phyloP scores from a whole-genome alignment of 2,797 vertebrate species.

The Synaphobranchus kaupii region DNA sequence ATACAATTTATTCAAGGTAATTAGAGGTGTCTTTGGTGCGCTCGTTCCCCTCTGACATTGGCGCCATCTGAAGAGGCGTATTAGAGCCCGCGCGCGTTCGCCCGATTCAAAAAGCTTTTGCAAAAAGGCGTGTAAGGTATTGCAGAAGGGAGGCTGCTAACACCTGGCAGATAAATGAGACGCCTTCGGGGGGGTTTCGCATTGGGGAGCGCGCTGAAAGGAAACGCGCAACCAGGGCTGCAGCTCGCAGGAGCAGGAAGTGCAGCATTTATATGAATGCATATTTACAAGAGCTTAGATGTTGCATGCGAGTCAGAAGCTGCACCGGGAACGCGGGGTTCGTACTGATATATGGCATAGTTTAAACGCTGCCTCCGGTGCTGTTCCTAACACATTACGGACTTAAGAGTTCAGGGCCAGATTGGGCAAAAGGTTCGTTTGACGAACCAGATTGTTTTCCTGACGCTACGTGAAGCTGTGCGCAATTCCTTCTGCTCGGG shows the following conservation, averaged over 20 bases:
- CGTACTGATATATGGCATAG: neutral
- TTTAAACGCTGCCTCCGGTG: neutral
- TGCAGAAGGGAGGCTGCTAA: constrained; percentile 28
- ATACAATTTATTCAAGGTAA: constrained; percentile 44
- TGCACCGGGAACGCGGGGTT: neutral
- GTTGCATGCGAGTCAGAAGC: neutral
- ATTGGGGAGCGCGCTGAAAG: neutral
- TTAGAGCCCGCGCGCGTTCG: constrained; percentile 6
- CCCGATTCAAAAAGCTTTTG: constrained; percentile 13
- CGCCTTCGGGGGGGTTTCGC: neutral
- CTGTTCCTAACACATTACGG: neutral
- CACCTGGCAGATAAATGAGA: constrained; percentile 41
- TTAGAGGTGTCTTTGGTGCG: constrained; percentile 41
- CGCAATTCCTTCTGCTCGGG: neutral
- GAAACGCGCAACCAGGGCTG: neutral
- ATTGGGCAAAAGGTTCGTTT: neutral
- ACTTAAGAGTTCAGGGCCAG: neutral
- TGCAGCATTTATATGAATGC: neutral
- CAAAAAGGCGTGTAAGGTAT: neutral
- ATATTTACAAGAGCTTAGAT: neutral
- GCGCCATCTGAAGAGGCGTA: neutral
- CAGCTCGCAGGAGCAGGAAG: neutral
- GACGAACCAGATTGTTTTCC: neutral
- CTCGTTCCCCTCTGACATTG: constrained; percentile 33
- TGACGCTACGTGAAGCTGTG: neutral